Percentiles rank a stretch among this genome's conserved stretches.
phyloP scores from a whole-genome alignment of 2,888 invertebrate genomes.

The Agonopterix alstromeriana region DNA sequence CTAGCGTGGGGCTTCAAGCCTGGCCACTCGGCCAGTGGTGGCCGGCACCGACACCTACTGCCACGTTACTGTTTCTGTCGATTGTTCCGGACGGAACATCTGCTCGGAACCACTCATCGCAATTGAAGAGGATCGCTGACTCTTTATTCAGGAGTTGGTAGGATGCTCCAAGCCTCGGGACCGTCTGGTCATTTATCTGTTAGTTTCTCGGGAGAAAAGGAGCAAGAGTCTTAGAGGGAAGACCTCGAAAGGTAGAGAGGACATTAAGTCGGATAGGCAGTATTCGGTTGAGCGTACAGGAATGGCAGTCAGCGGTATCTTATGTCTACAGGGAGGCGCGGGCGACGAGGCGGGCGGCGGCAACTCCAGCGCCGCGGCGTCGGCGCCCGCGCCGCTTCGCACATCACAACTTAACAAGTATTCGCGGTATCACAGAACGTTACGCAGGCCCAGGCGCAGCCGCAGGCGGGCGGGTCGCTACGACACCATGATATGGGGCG shows the following conservation, averaged over 20 bases:
- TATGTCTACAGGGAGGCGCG: constrained; percentile 68
- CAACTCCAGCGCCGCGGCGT: constrained; percentile 62
- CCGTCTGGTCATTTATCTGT: too few relatives aligned
- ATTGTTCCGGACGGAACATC: constrained; percentile 26
- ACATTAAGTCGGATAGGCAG: constrained; percentile 54
- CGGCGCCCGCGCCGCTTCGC: constrained; percentile 65
- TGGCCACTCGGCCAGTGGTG: constrained; percentile 13
- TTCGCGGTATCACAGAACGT: constrained; percentile 83
- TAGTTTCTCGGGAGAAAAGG: constrained; percentile 27
- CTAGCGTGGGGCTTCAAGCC: constrained; percentile 46
- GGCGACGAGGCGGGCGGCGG: constrained; percentile 62
- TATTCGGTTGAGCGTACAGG: constrained; percentile 54
- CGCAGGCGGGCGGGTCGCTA: constrained; percentile 79
- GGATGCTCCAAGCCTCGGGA: background rate
- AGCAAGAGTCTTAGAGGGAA: constrained; percentile 39
- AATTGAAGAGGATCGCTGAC: constrained; percentile 22
- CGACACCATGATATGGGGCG: constrained; percentile 96
- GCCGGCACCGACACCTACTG: constrained; percentile 38
- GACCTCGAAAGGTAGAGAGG: constrained; percentile 36
- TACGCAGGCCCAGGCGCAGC: constrained; percentile 54
- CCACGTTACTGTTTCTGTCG: constrained; percentile 32
- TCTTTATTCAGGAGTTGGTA: constrained; percentile 12
- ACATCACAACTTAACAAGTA: constrained; percentile 81
- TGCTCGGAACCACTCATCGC: constrained; percentile 33
- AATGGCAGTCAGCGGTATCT: constrained; percentile 64